Base-by-base conservation (phyloP, 2,888 invertebrate genomes). In the Amiota communis region DNA sequence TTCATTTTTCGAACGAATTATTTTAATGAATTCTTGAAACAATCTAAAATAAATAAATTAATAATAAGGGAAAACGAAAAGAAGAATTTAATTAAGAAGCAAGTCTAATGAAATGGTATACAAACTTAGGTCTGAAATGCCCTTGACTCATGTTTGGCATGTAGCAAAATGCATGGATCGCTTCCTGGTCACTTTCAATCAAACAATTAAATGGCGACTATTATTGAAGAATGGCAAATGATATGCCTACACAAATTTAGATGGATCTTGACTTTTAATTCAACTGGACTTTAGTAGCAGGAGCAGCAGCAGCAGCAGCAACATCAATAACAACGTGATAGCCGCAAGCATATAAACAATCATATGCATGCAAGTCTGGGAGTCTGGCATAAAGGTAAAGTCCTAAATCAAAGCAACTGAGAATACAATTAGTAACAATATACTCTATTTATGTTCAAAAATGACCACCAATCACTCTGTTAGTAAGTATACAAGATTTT, bases 181-280 rank as follows among this genome's bases (percentile, higher is more conserved):
- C 68, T 48, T 36, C 36, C 36, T 36, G 36, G 36, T 20, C 59
- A 20, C 11, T 70, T n/a, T 64, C 76, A 81, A 81, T 76, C 63
- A 82, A 77, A 74, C 73, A 77, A 76, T 77, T 76, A 74, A 75
- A 77, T 77, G 72, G 67, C 53, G 15, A 23, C 20, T 53, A 68
- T 68, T 68, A 68, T 53, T 68, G 67, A 51, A 65, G 67, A 53
- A 68, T 68, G 36, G 67, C 67, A 68, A 68, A 68, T 68, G 53
- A 68, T 51, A 68, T 20, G 59, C 67, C 67, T 68, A 53, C 36
- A 68, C 67, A 68, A 51, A 68, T 53, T 68, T 68, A 68, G 67
- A 13, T n/a, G n/a, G 13, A 57, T 15, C 57, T 15, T 2, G 6
- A 57, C 57, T 57, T 36, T 36, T 17, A 12, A 20, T 17, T 59